These are phyloP conservation scores for Cydia amplana DNA, from an alignment of 1,140 invertebrate species.

Conservation along the genomic window DNA sequence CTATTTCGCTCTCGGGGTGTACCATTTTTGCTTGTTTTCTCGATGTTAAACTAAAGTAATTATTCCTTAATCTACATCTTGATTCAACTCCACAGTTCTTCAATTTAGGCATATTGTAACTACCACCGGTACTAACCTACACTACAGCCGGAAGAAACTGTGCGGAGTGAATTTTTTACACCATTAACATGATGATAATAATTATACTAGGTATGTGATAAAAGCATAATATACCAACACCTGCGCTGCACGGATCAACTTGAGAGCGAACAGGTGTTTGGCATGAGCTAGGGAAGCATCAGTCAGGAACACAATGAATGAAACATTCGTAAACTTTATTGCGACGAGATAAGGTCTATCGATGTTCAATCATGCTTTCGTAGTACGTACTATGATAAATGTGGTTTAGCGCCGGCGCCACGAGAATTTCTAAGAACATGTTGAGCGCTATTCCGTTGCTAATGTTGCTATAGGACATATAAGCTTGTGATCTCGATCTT, in stretches of 20 bases:
- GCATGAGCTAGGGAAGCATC: neutral
- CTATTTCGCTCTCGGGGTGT: neutral
- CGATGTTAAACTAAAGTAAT: neutral
- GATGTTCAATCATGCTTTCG: neutral
- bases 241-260: neutral
- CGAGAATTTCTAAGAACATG: conserved; percentile 16
- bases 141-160: too few relatives aligned
- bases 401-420: conserved; percentile 25
- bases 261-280: neutral
- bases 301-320: neutral
- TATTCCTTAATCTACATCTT: neutral
- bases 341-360: neutral
- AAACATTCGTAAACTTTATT: neutral
- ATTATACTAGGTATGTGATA: too few relatives aligned
- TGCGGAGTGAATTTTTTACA: too few relatives aligned
- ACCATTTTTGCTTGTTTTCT: neutral
- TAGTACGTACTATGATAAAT: neutral
- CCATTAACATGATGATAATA: too few relatives aligned
- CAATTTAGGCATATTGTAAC: too few relatives aligned
- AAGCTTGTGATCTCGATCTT: neutral
- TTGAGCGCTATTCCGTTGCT: neutral
- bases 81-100: neutral
- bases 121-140: too few relatives aligned
- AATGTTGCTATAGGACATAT: too few relatives aligned
- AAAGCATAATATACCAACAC: neutral